Conservation (phyloP, 53 echinoderm and acorn worm genomes). For the Hippasteria phrygiana region DNA sequence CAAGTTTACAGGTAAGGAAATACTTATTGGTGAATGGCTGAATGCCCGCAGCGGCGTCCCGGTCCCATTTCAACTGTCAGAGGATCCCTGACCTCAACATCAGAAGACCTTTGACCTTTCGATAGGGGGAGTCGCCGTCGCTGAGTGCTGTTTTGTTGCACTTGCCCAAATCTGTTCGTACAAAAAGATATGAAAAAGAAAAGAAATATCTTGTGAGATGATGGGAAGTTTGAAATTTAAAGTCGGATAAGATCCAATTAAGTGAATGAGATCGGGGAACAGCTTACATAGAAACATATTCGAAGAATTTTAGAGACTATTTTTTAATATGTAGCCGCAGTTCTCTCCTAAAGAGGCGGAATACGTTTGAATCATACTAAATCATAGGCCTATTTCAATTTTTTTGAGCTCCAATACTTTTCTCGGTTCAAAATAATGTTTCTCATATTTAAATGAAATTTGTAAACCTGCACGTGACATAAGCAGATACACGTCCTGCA, state of each 20-base stretch:
- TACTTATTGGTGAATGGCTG: slow-evolving; percentile 16
- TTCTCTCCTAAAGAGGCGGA: no score
- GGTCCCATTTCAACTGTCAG: background rate
- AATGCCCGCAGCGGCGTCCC: slow-evolving; percentile 51
- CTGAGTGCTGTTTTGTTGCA: slow-evolving; percentile 31
- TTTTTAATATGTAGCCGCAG: no score
- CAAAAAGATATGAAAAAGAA: background rate
- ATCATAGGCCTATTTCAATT: no score
- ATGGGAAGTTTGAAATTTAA: background rate
- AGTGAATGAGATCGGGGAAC: no score
- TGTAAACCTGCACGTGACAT: no score
- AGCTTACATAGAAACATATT: no score
- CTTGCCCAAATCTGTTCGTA: slow-evolving; percentile 53
- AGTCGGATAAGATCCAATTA: background rate
- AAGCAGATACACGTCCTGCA: no score
- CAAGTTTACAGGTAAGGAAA: slow-evolving; percentile 23
- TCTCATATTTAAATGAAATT: no score
- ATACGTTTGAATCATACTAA: no score
- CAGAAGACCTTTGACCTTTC: slow-evolving; percentile 29
- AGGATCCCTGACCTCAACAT: slow-evolving; percentile 11
- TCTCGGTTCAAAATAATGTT: no score
- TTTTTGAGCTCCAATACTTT: no score
- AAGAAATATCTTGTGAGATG: background rate
- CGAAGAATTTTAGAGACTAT: no score
- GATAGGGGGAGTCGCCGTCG: slow-evolving; percentile 11